Evolutionary conservation across 2,113 vertebrate genomes (phyloP).

Genomic region (Penelope pileata): DNA sequence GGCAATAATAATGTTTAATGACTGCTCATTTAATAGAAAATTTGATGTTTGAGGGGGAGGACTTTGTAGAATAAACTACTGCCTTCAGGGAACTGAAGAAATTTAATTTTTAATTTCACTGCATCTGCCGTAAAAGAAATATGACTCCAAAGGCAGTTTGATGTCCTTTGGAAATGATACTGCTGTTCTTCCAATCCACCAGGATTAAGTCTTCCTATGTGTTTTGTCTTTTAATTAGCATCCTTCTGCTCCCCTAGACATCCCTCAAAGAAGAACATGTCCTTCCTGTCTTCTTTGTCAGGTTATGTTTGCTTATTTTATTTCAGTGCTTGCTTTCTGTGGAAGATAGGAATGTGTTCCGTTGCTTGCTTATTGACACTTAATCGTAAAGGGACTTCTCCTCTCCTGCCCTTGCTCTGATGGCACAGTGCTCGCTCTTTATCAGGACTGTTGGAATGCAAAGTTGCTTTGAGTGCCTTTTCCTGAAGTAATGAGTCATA

Average conservation of each 20-base stretch:
- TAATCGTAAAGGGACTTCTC: not conserved
- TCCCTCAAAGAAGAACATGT: accelerated
- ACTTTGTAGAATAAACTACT: not conserved
- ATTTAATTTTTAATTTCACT: not conserved
- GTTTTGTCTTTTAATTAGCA: not conserved
- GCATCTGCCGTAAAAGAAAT: not conserved
- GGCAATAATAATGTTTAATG: not conserved
- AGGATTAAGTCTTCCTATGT: not conserved
- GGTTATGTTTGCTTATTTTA: not conserved
- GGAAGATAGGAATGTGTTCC: not conserved
- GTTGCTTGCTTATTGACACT: not conserved
- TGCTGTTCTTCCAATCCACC: not conserved
- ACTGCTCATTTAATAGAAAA: not conserved
- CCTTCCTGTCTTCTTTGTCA: not conserved
- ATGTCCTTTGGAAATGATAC: not conserved
- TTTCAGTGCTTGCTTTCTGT: not conserved
- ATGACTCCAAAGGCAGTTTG: not conserved
- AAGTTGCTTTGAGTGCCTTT: not conserved
- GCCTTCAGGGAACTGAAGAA: not conserved
- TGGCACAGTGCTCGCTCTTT: not conserved
- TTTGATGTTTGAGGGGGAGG: not conserved
- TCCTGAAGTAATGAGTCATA: not conserved
- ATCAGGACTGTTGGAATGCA: not conserved
- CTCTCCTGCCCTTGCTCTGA: not conserved
- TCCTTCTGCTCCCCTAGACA: accelerated